Conservation (phyloP, 1,140 invertebrate species). For the Pygmarrhopalites habei region DNA sequence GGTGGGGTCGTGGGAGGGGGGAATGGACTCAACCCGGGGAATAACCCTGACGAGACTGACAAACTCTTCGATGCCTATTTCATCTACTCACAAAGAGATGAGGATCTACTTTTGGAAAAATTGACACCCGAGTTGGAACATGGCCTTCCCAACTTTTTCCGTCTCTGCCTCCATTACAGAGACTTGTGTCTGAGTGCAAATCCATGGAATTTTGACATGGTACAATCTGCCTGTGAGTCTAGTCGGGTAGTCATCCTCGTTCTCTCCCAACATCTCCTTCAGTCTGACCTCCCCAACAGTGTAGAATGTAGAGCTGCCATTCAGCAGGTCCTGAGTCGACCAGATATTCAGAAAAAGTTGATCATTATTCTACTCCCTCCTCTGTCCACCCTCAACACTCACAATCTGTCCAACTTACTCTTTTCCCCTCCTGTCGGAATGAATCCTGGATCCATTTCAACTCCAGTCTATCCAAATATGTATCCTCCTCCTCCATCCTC, state of each 20-base stretch:
- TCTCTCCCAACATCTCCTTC: conserved; percentile 74
- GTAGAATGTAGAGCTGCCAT: conserved; percentile 70
- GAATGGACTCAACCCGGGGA: neutral
- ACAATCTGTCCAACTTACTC: conserved; percentile 15
- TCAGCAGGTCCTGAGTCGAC: conserved; percentile 46
- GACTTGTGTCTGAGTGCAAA: conserved; percentile 41
- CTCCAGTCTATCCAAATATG: no score
- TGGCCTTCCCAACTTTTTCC: conserved; percentile 47
- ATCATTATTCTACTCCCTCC: conserved; percentile 32
- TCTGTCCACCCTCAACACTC: conserved; percentile 2
- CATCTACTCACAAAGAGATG: conserved; percentile 85
- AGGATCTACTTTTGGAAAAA: conserved; percentile 76
- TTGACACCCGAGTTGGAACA: conserved; percentile 72
- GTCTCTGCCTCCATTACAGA: conserved; percentile 65
- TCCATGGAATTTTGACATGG: conserved; percentile 35
- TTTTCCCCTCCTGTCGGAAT: no score
- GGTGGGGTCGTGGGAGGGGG: conserved; percentile 1
- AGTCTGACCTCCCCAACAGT: conserved; percentile 76
- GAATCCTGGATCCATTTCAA: no score
- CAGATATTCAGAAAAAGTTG: conserved; percentile 24
- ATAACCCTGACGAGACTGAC: conserved; percentile 44
- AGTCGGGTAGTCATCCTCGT: conserved; percentile 58
- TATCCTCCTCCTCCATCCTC: no score
- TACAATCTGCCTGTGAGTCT: conserved; percentile 27
- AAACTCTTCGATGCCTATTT: conserved; percentile 89